These are phyloP conservation scores for Condylura cristata DNA, from an alignment of 2,113 vertebrate species.

Conservation along the genomic window DNA sequence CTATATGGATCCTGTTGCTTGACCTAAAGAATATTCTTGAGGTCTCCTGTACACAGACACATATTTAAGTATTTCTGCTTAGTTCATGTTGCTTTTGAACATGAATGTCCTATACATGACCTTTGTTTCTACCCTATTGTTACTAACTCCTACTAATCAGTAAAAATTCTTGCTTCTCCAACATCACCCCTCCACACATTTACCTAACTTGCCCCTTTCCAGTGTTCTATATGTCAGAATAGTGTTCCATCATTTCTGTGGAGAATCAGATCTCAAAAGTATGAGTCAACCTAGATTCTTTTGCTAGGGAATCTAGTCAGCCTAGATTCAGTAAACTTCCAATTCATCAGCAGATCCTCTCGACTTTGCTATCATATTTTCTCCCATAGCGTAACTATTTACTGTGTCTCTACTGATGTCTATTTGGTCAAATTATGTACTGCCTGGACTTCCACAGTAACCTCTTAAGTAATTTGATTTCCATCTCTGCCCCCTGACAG, in stretches of 20 bases:
- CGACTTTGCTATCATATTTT: background rate
- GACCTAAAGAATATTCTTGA: background rate
- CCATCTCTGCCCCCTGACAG: too few species aligned
- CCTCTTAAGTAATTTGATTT: background rate
- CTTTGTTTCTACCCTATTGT: background rate
- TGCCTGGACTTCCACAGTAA: background rate
- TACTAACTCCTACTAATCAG: background rate
- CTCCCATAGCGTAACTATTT: background rate
- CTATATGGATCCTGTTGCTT: background rate
- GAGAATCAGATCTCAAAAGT: background rate
- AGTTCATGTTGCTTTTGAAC: background rate
- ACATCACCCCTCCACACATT: rapidly evolving
- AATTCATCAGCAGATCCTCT: background rate
- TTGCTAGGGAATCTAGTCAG: background rate
- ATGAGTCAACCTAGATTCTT: background rate
- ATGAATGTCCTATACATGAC: background rate
- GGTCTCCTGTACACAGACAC: background rate
- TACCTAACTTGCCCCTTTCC: background rate
- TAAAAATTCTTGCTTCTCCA: background rate
- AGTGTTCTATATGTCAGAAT: background rate
- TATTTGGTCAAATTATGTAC: background rate
- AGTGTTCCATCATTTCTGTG: background rate
- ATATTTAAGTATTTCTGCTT: background rate
- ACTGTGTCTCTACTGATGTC: background rate
- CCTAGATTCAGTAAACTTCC: background rate